A percentile compares a stretch with the other conserved stretches of the same genome.
phyloP scores from a whole-genome alignment of 2,797 vertebrate species.

The Meriones psammophilus region DNA sequence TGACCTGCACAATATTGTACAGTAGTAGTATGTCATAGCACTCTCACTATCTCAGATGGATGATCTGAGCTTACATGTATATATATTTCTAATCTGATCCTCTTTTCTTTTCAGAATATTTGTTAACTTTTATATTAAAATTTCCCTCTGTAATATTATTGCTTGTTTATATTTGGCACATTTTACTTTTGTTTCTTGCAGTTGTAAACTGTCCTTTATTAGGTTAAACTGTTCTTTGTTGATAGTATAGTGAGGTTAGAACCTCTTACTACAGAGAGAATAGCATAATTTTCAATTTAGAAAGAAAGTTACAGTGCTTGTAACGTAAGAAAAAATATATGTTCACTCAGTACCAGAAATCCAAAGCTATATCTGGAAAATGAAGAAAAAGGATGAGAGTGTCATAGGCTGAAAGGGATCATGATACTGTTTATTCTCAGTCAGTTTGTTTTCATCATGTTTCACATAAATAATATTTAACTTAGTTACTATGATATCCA shows the following conservation, averaged over 20 bases:
- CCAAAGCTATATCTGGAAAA: not conserved
- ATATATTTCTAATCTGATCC: not conserved
- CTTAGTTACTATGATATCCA: not conserved
- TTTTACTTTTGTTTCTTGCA: constrained; percentile 32
- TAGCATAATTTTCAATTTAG: constrained; percentile 13
- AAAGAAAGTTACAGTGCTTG: constrained; percentile 45
- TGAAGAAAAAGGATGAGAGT: not conserved
- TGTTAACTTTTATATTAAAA: constrained; percentile 2
- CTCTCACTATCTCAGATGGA: constrained; percentile 7
- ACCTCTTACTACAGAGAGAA: constrained; percentile 46
- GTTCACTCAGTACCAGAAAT: not conserved
- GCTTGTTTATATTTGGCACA: not conserved
- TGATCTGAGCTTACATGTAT: constrained; percentile 4
- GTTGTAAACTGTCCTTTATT: constrained; percentile 15
- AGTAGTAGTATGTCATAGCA: not conserved
- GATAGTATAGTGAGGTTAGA: constrained; percentile 16
- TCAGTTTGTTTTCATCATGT: not conserved
- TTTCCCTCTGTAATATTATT: not conserved
- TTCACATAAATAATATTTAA: constrained; percentile 42
- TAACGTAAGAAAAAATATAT: constrained; percentile 6
- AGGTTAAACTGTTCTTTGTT: constrained; percentile 10
- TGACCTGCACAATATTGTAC: not conserved
- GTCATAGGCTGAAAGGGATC: not conserved
- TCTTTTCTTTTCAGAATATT: constrained; percentile 33
- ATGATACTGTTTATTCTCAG: not conserved